phyloP scores from a whole-genome alignment of 1,140 invertebrate genomes.

The Drosophila pectinifera region DNA sequence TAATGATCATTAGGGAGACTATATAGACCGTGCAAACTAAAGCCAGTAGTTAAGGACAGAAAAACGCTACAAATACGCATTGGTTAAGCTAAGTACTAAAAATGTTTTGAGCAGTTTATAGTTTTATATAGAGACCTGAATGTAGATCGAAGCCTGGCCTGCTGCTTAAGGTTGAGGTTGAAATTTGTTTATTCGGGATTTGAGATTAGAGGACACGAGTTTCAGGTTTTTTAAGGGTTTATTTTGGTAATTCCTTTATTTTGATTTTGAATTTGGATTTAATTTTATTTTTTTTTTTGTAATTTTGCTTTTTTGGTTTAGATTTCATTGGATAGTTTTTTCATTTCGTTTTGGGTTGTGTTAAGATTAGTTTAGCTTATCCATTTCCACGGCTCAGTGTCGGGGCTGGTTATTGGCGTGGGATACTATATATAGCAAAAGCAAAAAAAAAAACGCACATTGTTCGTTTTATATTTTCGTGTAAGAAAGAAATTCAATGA shows the following conservation, averaged over 20 bases:
- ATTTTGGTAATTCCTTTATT: conserved; percentile 23
- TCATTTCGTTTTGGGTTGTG: conserved; percentile 10
- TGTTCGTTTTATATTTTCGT: conserved; percentile 26
- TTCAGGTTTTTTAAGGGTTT: conserved; percentile 22
- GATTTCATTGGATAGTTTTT: conserved; percentile 23
- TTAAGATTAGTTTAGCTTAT: conserved; percentile 83
- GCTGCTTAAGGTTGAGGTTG: conserved; percentile 17
- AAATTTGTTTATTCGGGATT: conserved; percentile 1
- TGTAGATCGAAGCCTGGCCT: conserved; percentile 18
- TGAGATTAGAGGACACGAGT: conserved; percentile 23
- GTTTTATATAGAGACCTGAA: conserved; percentile 30
- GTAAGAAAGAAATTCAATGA: conserved; percentile 72
- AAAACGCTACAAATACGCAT: conserved; percentile 20
- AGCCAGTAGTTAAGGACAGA: not conserved
- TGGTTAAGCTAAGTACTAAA: conserved; percentile 8
- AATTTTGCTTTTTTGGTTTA: conserved; percentile 30
- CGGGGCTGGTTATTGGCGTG: conserved; percentile 92
- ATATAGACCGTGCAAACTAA: conserved; percentile 18
- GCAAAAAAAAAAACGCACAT: conserved; percentile 29
- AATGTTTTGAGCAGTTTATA: conserved; percentile 23
- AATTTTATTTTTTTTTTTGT: conserved; percentile 2
- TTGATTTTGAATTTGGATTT: conserved; percentile 17
- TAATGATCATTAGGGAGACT: not conserved
- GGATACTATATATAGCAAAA: conserved; percentile 87
- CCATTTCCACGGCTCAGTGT: conserved; percentile 94